These are phyloP conservation scores for Gryllus longicercus DNA, from an alignment of 2,888 invertebrate species.

Conservation along the genomic window DNA sequence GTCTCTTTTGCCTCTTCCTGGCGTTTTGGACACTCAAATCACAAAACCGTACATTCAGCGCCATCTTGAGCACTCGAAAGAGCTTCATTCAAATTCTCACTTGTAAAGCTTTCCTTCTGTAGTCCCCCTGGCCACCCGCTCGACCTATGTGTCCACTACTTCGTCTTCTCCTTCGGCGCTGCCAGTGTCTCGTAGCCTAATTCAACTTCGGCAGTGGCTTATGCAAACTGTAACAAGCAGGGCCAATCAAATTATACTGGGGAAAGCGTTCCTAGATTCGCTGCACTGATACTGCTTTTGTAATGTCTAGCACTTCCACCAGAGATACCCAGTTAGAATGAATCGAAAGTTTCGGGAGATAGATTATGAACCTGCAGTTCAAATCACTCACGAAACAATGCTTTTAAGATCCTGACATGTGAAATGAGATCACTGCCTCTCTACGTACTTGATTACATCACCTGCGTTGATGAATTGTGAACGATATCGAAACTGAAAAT, in stretches of 20 bases:
- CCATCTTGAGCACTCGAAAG: too few species aligned
- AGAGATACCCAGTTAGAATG: not conserved
- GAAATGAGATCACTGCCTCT: not conserved
- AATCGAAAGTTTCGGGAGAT: constrained; percentile 10
- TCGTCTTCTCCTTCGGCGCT: too few species aligned
- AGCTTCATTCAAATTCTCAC: too few species aligned
- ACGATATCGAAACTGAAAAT: too few species aligned
- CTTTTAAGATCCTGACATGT: not conserved
- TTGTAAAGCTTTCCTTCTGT: too few species aligned
- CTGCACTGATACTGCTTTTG: constrained; percentile 9
- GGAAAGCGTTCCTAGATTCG: not conserved
- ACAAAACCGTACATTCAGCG: too few species aligned
- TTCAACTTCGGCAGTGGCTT: not conserved
- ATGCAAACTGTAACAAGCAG: constrained; percentile 5
- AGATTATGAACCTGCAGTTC: not conserved
- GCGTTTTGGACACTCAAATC: too few species aligned
- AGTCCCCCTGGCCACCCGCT: too few species aligned
- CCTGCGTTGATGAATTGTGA: not conserved
- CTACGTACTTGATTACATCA: not conserved
- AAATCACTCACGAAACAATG: not conserved
- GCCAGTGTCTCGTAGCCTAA: not conserved
- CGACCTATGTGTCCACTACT: too few species aligned
- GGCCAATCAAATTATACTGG: not conserved
- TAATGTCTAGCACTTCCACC: constrained; percentile 5
- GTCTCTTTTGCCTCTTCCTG: too few species aligned